Evolutionary conservation across 53 echinoderm and acorn worm species (phyloP), one percentile per base, ranked within the genome.

Genomic region (Mesocentrotus franciscanus): DNA sequence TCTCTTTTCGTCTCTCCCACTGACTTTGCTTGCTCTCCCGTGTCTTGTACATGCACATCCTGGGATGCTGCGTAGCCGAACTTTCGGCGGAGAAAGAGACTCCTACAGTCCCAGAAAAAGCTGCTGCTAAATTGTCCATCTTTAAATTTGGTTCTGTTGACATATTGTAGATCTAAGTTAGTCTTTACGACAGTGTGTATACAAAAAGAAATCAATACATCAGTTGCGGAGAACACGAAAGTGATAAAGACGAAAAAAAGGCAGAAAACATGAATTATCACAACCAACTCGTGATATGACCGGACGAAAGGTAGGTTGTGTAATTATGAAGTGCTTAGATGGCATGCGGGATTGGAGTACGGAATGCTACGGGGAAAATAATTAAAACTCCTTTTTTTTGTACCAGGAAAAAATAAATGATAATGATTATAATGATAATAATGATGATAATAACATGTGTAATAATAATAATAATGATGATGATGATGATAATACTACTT

Each of bases 21-120:
- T 94, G 95, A 61, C 87, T 94, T 27, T 85, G 85, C 26, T 94
- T 94, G 56, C 85, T 85, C 10, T 94, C 85, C 24, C 95, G 95
- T 0, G 95, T 26, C 56, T 94, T 94, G 95, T 66, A 94, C 85
- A 94, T 68, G 57, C 87, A 87, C 95, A 94, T 85, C 87, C 95
- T 94, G 85, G 95, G 95, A 64, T 94, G 95, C 87, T 85, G 85
- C 87, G 95, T 94, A 22, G 95, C 95, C 85, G 95, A 36, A 68
- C 95, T 94, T 85, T 94, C 95, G 71, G 95, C 95, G 87, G 95
- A 94, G 95, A 94, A 94, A 87, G 85, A 85, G 32, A 94, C 95
- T 39, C 95, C 95, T 4, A 94, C 87, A 30, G 95, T 2, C 27
- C 95, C 95, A 24, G 95, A 94, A 85, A 94, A 94, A 66, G 95